Percentiles rank a stretch among this genome's conserved stretches.
Conservation (phyloP, 2,888 invertebrate species). For the Eremobia ochroleuca region DNA sequence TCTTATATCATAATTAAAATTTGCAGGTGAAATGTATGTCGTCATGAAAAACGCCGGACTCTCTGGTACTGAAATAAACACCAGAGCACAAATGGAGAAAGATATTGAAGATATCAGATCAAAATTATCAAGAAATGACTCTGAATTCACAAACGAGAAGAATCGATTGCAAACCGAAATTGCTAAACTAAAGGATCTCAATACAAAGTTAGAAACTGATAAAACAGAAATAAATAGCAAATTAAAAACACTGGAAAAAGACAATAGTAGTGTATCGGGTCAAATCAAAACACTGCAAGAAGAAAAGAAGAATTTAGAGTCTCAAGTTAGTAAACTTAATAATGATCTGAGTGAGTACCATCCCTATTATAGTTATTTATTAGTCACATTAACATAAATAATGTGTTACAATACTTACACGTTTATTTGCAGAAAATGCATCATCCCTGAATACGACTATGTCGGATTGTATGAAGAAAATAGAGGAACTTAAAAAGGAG, state of each 20-base stretch:
- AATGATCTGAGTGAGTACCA: slow-evolving; percentile 91
- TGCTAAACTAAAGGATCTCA: slow-evolving; percentile 89
- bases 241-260: slow-evolving; percentile 81
- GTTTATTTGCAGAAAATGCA: slow-evolving; percentile 86
- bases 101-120: slow-evolving; percentile 90
- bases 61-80: slow-evolving; percentile 87
- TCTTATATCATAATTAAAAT: slow-evolving; percentile 2
- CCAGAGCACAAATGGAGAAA: slow-evolving; percentile 87
- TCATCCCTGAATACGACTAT: slow-evolving; percentile 90
- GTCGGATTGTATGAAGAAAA: slow-evolving; percentile 91
- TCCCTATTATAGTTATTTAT: background rate
- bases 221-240: slow-evolving; percentile 82
- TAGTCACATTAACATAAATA: background rate
- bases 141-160: slow-evolving; percentile 90
- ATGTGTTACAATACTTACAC: background rate
- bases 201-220: slow-evolving; percentile 86
- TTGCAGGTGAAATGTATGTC: slow-evolving; percentile 91
- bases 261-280: slow-evolving; percentile 82
- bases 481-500: slow-evolving; percentile 92
- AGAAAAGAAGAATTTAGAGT: slow-evolving; percentile 92
- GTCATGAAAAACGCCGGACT: slow-evolving; percentile 92
- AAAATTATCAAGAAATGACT: slow-evolving; percentile 87
- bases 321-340: slow-evolving; percentile 91
- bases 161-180: slow-evolving; percentile 88
- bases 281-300: slow-evolving; percentile 91